These are phyloP conservation scores for Drosophila setifemur DNA, from an alignment of 1,140 invertebrate genomes.

Conservation along the genomic window DNA sequence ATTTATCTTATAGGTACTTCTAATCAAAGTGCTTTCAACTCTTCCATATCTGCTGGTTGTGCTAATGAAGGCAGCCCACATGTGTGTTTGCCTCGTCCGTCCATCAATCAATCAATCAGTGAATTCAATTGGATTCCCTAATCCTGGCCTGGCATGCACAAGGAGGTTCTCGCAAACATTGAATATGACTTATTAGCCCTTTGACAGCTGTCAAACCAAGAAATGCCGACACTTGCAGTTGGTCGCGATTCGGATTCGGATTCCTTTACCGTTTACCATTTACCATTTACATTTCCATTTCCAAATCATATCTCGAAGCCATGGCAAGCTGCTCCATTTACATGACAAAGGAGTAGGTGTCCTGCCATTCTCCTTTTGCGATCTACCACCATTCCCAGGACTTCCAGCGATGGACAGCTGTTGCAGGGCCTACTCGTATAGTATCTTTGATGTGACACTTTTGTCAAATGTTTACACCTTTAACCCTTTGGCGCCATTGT, in stretches of 20 bases:
- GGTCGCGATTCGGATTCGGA: neutral
- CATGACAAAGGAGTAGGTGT: conserved; percentile 54
- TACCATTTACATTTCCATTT: neutral
- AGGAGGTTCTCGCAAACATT: conserved; percentile 46
- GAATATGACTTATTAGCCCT: conserved; percentile 74
- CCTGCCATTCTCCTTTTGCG: conserved; percentile 25
- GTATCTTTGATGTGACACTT: conserved; percentile 72
- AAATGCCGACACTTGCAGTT: conserved; percentile 50
- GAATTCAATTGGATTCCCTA: conserved; percentile 56
- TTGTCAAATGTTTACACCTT: conserved; percentile 82
- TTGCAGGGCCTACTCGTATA: conserved; percentile 31
- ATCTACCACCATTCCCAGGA: conserved; percentile 10
- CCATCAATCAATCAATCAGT: conserved; percentile 50
- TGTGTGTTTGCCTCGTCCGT: conserved; percentile 8
- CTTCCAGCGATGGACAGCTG: conserved; percentile 43
- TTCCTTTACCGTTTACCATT: too few species aligned
- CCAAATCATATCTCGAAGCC: neutral
- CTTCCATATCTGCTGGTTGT: conserved; percentile 36
- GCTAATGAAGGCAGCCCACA: conserved; percentile 43
- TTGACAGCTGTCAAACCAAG: conserved; percentile 77
- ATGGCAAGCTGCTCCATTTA: conserved; percentile 39
- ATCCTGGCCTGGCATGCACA: conserved; percentile 47
- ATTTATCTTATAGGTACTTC: too few species aligned
- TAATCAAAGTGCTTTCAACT: conserved; percentile 7
- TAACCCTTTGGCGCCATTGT: conserved; percentile 75